phyloP scores from a whole-genome alignment of 2,797 vertebrate species.

The Poeciliopsis infans region DNA sequence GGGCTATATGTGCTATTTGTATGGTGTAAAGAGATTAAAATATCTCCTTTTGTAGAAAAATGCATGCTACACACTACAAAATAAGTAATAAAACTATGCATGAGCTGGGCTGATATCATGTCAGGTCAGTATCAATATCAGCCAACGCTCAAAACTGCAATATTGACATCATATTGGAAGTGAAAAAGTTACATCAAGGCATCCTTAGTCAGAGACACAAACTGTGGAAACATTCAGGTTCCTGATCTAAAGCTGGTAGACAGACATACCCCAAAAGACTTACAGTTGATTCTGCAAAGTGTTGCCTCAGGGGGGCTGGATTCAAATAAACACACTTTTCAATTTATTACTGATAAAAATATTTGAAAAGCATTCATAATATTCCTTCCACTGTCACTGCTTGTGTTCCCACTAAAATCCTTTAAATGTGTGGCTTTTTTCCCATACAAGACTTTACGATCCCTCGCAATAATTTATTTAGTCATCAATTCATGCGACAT shows the following conservation, averaged over 20 bases:
- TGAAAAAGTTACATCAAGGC: too few relatives aligned
- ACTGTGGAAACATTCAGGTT: not conserved
- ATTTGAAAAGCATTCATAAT: not conserved
- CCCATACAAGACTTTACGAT: too few relatives aligned
- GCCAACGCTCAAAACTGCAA: too few relatives aligned
- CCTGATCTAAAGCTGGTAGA: not conserved
- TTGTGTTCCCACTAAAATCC: not conserved
- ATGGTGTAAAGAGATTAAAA: slow-evolving; percentile 50
- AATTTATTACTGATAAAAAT: not conserved
- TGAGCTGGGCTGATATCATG: too few relatives aligned
- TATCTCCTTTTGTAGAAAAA: slow-evolving; percentile 38
- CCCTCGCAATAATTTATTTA: too few relatives aligned
- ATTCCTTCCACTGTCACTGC: not conserved
- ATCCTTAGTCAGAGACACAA: not conserved
- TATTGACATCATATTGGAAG: too few relatives aligned
- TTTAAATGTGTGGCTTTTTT: not conserved
- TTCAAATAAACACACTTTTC: not conserved
- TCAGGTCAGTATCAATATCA: too few relatives aligned
- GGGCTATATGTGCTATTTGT: slow-evolving; percentile 26
- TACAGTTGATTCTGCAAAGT: not conserved
- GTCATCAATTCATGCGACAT: too few relatives aligned
- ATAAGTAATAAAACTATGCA: too few relatives aligned
- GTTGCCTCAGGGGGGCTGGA: not conserved
- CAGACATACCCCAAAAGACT: not conserved
- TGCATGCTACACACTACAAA: slow-evolving; percentile 8